Evolutionary conservation across 2,797 vertebrate genomes (phyloP), one percentile per base, ranked within the genome.

Genomic region (Gorsachius magnificus): DNA sequence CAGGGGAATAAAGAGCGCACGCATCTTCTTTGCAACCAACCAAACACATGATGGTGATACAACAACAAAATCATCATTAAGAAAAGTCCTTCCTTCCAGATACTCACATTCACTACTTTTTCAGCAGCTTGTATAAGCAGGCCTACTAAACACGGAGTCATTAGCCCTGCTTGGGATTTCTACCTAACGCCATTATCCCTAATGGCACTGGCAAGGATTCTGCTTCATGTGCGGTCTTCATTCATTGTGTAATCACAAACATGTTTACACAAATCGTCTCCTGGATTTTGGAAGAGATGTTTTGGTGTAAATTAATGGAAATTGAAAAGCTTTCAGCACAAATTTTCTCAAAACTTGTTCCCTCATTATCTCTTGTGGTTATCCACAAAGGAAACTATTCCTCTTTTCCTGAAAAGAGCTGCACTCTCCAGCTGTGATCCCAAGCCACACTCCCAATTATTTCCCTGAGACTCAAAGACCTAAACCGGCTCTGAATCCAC

Each of bases 141-240:
- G 28, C 33, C n/a, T 81, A n/a, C 58, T 84, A 51, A 95, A 82
- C 33, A 83, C 21, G 21, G 58, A 65, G 24, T 75, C 91, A 90
- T 93, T 89, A 87, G 48, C 38, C 46, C 74, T 87, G 51, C 63
- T 76, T 15, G 3, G 83, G 74, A 79, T 89, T 94, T 92, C 56
- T 96, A 60, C 71, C 60, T 94, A 76, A 93, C 90, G 85, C 29
- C 63, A 65, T 95, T 95, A 93, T 83, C 66, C 70, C 72, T 90
- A 91, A 83, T 29, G 22, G 65, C 65, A 69, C 51, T 78, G 54
- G 80, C 80, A 93, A 95, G 94, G 61, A 72, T 65, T 94, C 86
- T 82, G 33, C 63, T 95, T 89, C 86, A 45, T 16, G 28, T 63
- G 43, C 3, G 10, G 61, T 45, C 83, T 85, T 78, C 69, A 41